These are phyloP conservation scores for Orius insidiosus DNA, from an alignment of 1,140 invertebrate species.

Conservation along the genomic window DNA sequence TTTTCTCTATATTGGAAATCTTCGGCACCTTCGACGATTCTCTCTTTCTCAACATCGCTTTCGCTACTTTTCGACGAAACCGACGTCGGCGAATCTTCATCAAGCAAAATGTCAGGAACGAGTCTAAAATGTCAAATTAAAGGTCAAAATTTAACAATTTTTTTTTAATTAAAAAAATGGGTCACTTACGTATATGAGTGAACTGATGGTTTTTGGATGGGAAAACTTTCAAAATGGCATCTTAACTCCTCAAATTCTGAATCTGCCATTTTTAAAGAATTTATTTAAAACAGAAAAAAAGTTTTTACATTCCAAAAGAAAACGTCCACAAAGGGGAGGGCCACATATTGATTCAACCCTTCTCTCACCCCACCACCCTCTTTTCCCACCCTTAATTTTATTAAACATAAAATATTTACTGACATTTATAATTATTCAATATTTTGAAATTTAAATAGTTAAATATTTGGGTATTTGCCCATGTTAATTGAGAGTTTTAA, in stretches of 20 bases:
- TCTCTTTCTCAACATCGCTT: constrained; percentile 22
- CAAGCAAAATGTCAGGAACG: constrained; percentile 56
- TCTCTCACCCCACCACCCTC: neutral
- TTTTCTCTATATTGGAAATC: constrained; percentile 14
- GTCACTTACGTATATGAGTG: constrained; percentile 42
- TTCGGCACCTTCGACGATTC: constrained; percentile 22
- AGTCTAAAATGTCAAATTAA: constrained; percentile 31
- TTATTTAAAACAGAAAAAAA: neutral
- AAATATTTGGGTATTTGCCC: no score
- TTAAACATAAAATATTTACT: neutral
- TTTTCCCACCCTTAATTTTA: neutral
- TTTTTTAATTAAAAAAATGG: no score
- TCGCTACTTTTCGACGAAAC: constrained; percentile 52
- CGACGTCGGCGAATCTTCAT: constrained; percentile 58
- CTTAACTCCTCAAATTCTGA: constrained; percentile 83
- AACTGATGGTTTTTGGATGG: constrained; percentile 56
- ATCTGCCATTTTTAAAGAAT: constrained; percentile 54
- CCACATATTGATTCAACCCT: constrained; percentile 8
- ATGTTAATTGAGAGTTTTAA: no score
- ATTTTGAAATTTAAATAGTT: no score
- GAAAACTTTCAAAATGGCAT: constrained; percentile 62
- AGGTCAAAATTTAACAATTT: constrained; percentile 5
- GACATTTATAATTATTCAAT: no score
- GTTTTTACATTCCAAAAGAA: neutral
- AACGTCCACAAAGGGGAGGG: neutral